Percentiles rank a stretch among this genome's conserved stretches.
Conservation (phyloP, 2,113 vertebrate genomes). For the Laticauda colubrina region DNA sequence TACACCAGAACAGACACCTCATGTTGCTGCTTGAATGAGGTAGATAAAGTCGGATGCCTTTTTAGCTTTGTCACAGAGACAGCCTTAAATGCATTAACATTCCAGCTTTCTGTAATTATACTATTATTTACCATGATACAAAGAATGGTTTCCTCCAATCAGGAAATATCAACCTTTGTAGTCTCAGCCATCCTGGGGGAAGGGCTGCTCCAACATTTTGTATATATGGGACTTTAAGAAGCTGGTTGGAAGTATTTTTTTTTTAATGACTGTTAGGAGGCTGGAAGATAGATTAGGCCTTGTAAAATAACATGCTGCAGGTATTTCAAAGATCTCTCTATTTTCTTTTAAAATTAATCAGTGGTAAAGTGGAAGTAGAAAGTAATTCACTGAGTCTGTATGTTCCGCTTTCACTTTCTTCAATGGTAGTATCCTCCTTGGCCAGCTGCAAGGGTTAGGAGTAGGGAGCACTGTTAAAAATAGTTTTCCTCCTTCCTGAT, state of each 20-base stretch:
- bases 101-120: not conserved
- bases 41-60: not conserved
- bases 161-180: not conserved
- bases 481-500: not conserved
- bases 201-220: not conserved
- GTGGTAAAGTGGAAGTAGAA: not conserved
- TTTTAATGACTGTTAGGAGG: not conserved
- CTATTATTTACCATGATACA: not conserved
- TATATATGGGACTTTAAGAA: not conserved
- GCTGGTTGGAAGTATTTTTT: not conserved
- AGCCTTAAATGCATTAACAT: not conserved
- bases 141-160: not conserved
- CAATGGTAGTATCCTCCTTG: not conserved
- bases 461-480: not conserved
- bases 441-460: not conserved
- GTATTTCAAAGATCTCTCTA: not conserved
- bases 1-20: not conserved
- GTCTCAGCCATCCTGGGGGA: not conserved
- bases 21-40: conserved; percentile 7
- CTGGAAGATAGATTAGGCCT: not conserved
- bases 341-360: not conserved
- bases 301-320: not conserved
- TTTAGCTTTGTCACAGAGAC: not conserved
- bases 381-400: too few species aligned
- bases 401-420: not conserved